Base-by-base conservation (phyloP, 2,888 invertebrate species). In the Pomacea canaliculata region DNA sequence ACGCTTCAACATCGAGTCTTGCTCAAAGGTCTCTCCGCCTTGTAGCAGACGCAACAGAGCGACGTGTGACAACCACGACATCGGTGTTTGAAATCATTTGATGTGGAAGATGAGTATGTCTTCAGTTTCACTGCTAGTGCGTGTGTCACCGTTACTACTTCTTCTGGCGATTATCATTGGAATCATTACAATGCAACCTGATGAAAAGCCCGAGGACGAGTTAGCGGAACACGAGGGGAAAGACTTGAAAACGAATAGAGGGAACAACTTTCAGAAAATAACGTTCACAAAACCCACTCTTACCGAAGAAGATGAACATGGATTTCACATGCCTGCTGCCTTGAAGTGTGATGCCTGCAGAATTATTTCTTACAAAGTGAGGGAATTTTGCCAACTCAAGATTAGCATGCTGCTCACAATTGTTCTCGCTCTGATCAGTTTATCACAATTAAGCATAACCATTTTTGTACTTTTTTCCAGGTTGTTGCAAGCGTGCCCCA, bases 311-410 rank as follows among this genome's bases (percentile, higher is more conserved):
- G 90, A 90, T 76, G 83, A 84, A 10, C 85, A 88, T 77, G 89
- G 89, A 66, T 81, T 76, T 2, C 88, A 87, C 69, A 86, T 91
- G 85, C 91, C 91, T 3, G 79, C 81, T n/a, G 76, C 71, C 62
- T 72, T 91, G 66, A 86, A 85, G 78, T 91, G 91, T 85, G 90
- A 90, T 83, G 90, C 88, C 4, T 91, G 91, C 78, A 78, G 80
- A 60, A 88, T 88, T 19, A 82, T 91, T 51, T 84, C 88, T 37
- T 87, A 81, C 81, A 88, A 89, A 85, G 91, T 90, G 81, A 78
- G 75, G 16, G 71, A 68, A 9, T 68, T 56, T 56, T 12, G 0
- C 46, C 48, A 16, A 49, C 2, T 49, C 10, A 49, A 48, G 18
- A 48, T 23, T 69, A n/a, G 69, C 19, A 7, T 48, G n/a, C 10